Conservation (phyloP, 2,113 vertebrate genomes). For the Nipponia nippon region DNA sequence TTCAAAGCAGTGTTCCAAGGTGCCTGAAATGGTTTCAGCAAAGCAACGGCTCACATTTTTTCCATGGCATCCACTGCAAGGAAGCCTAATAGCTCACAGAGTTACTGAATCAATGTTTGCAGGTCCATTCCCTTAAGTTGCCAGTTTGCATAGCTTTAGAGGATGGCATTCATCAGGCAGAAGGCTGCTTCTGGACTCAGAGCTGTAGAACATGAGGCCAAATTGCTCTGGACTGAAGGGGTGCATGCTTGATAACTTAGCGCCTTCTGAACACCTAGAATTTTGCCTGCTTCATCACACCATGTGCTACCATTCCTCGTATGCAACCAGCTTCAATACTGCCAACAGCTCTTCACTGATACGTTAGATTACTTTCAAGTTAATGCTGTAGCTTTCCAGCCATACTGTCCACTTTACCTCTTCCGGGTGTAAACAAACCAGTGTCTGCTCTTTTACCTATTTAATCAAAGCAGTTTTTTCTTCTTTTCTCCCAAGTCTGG, state of each 20-base stretch:
- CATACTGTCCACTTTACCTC: background rate
- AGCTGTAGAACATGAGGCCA: background rate
- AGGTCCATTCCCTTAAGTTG: background rate
- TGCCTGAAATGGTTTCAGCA: background rate
- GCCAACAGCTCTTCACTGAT: background rate
- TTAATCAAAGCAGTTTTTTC: slow-evolving; percentile 39
- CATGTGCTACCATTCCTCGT: rapidly evolving
- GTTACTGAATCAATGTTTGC: background rate
- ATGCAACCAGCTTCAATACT: background rate
- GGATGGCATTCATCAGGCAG: background rate
- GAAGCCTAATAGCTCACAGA: background rate
- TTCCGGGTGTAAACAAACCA: slow-evolving; percentile 11
- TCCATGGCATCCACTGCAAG: background rate
- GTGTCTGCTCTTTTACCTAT: background rate
- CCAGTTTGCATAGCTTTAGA: background rate
- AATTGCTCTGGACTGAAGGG: background rate
- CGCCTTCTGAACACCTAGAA: background rate
- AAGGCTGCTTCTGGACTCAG: background rate
- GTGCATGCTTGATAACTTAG: background rate
- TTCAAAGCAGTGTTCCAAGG: background rate
- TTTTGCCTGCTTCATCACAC: background rate
- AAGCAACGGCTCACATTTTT: background rate
- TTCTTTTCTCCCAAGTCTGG: background rate
- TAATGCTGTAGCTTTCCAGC: background rate
- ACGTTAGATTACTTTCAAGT: background rate